Conservation (phyloP, 2,888 invertebrate genomes). For the Camponotus fellah region DNA sequence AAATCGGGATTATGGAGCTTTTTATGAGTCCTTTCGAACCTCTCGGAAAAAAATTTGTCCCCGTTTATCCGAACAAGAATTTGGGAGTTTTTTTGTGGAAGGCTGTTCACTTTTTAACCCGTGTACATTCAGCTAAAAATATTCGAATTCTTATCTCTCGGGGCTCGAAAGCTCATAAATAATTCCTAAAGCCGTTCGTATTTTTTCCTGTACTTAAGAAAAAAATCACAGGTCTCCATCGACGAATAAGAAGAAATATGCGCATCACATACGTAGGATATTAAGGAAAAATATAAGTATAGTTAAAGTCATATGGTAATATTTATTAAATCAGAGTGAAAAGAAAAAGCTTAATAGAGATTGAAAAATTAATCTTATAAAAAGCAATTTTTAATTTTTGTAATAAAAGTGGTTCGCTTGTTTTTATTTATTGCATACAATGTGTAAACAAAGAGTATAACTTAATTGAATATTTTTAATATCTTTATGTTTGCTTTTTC, state of each 20-base stretch:
- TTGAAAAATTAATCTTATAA: background rate
- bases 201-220: background rate
- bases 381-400: slow-evolving; percentile 5
- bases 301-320: background rate
- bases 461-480: slow-evolving; percentile 11
- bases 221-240: background rate
- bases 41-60: background rate
- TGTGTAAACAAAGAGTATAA: background rate
- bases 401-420: background rate
- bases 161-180: background rate
- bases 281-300: background rate
- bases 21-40: slow-evolving; percentile 16
- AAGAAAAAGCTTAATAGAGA: background rate
- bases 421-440: background rate
- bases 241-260: background rate
- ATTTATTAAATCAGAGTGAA: background rate
- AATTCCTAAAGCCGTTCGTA: background rate
- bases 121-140: background rate
- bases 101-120: background rate
- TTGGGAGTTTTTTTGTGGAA: background rate
- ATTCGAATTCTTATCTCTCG: background rate
- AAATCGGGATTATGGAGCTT: slow-evolving; percentile 33
- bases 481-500: background rate
- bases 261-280: background rate
- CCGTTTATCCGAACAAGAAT: background rate